These are phyloP conservation scores for Halyomorpha halys DNA, from an alignment of 1,140 invertebrate genomes.

Conservation along the genomic window DNA sequence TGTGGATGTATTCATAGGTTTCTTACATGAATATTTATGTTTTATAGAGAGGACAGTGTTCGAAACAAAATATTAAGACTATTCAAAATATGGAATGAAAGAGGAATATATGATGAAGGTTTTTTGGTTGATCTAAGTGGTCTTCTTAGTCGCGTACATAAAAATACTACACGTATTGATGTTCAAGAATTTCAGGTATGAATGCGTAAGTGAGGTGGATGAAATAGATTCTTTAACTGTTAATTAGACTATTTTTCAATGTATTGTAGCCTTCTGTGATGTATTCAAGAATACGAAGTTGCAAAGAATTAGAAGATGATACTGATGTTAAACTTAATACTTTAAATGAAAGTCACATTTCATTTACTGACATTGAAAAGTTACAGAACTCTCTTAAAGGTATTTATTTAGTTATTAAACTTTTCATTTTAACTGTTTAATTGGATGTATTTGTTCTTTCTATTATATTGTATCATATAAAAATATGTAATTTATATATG, in stretches of 20 bases:
- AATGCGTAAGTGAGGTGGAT: background rate
- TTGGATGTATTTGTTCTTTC: too few relatives aligned
- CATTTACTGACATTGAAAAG: slow-evolving; percentile 50
- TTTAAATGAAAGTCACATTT: slow-evolving; percentile 45
- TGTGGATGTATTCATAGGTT: background rate
- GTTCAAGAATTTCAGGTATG: slow-evolving; percentile 49
- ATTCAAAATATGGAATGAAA: slow-evolving; percentile 89
- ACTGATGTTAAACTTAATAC: slow-evolving; percentile 52
- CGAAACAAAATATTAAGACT: slow-evolving; percentile 74
- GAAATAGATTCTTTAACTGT: background rate
- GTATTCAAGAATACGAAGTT: slow-evolving; percentile 54
- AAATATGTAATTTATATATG: too few relatives aligned
- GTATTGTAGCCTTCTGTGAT: slow-evolving; percentile 41
- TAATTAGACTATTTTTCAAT: slow-evolving; percentile 34
- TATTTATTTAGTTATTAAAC: slow-evolving; percentile 33
- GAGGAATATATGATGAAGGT: slow-evolving; percentile 75
- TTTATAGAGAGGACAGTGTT: slow-evolving; percentile 64
- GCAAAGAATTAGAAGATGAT: slow-evolving; percentile 51
- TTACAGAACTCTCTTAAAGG: slow-evolving; percentile 59
- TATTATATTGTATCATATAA: too few relatives aligned
- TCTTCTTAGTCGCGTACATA: slow-evolving; percentile 54
- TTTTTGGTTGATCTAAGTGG: slow-evolving; percentile 75
- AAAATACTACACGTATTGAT: slow-evolving; percentile 38
- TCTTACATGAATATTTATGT: slow-evolving; percentile 2
- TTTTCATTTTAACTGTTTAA: background rate